Evolutionary conservation across 37 sponge, comb jelly and placozoan genomes (phyloP).

Genomic region (Tethya wilhelma): DNA sequence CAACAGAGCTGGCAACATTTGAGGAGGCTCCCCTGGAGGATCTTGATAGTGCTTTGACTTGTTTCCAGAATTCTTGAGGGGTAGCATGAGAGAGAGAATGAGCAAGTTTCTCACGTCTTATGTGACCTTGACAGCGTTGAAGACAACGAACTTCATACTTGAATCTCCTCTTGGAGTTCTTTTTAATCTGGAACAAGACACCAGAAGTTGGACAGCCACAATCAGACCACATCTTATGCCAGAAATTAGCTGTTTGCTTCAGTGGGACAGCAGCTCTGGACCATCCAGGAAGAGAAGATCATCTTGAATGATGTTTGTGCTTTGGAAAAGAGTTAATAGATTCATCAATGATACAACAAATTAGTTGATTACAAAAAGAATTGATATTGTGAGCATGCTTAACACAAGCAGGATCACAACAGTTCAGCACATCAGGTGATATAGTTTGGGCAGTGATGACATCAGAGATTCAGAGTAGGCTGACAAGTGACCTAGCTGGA

Average conservation of each 20-base stretch:
- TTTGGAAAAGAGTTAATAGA: neutral
- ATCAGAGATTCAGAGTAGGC: neutral
- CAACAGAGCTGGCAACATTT: neutral
- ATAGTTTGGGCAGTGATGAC: neutral
- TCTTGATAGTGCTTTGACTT: neutral
- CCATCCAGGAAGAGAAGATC: neutral
- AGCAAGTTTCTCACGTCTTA: slow-evolving; percentile 1
- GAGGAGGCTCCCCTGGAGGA: neutral
- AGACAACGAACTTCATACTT: slow-evolving; percentile 24
- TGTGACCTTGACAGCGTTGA: neutral
- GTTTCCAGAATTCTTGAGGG: neutral
- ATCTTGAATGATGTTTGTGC: neutral
- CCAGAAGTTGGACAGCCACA: slow-evolving; percentile 15
- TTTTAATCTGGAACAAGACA: slow-evolving; percentile 15
- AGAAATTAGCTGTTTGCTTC: slow-evolving; percentile 1
- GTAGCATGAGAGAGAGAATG: neutral
- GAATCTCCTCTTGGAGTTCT: neutral
- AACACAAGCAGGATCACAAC: neutral
- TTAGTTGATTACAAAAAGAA: neutral
- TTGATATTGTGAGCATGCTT: neutral
- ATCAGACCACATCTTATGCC: slow-evolving; percentile 12
- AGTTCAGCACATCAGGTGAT: neutral
- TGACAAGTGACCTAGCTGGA: neutral
- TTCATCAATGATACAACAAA: neutral
- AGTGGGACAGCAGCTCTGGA: neutral